Evolutionary conservation across 2,113 vertebrate species (phyloP).

Genomic region (Martes martes): DNA sequence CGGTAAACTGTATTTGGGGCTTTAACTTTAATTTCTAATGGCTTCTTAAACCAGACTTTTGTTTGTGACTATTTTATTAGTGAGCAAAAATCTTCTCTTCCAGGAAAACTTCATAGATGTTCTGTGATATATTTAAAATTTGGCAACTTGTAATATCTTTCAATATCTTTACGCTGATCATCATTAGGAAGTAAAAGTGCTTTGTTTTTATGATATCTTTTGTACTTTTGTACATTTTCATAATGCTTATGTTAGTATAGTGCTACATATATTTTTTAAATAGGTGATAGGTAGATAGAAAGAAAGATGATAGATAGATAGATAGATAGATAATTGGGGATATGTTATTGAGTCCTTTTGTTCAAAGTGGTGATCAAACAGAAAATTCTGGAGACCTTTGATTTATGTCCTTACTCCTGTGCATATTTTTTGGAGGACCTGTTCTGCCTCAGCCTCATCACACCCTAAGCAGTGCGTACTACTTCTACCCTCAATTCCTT

Average conservation of each 20-base stretch:
- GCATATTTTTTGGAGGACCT: no score
- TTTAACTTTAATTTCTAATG: not conserved
- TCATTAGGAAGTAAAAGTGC: not conserved
- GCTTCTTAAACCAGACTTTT: not conserved
- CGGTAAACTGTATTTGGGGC: no score
- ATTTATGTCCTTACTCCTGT: not conserved
- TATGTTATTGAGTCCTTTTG: not conserved
- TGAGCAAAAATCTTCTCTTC: not conserved
- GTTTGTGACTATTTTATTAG: not conserved
- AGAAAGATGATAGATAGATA: not conserved
- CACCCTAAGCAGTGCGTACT: not conserved
- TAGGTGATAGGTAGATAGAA: not conserved
- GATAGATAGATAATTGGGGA: not conserved
- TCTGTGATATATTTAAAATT: not conserved
- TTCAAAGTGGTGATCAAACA: not conserved
- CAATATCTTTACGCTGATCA: not conserved
- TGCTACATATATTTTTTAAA: not conserved
- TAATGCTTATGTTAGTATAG: not conserved
- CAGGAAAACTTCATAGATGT: not conserved
- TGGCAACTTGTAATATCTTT: not conserved
- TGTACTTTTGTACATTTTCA: not conserved
- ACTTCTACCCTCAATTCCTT: not conserved
- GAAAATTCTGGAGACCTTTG: not conserved
- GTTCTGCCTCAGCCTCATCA: not conserved
- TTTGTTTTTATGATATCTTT: not conserved